Conservation (phyloP, 2,797 vertebrate species). For the Semaprochilodus insignis region DNA sequence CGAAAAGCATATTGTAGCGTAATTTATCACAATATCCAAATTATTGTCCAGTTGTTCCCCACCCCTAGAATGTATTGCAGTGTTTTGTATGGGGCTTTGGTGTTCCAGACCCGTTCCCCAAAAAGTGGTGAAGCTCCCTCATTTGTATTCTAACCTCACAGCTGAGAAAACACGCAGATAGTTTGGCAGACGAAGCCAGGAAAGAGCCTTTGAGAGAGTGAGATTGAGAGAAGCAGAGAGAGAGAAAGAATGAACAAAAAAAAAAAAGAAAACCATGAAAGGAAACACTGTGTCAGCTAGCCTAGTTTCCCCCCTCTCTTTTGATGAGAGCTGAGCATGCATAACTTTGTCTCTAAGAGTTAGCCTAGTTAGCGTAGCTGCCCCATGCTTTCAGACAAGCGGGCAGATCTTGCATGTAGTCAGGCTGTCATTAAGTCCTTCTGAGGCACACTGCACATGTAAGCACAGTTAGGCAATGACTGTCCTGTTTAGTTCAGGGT, state of each 20-base stretch:
- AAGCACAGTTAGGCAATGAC: not conserved
- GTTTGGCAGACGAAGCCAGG: conserved; percentile 72
- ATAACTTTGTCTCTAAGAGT: conserved; percentile 35
- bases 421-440: not conserved
- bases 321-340: conserved; percentile 67
- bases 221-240: conserved; percentile 30
- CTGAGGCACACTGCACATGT: conserved; percentile 3
- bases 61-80: not conserved
- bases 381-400: conserved; percentile 17
- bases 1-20: not conserved
- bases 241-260: conserved; percentile 37
- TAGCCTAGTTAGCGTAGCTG: conserved; percentile 18
- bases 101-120: not conserved
- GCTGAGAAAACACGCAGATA: conserved; percentile 76
- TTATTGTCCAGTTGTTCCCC: not conserved
- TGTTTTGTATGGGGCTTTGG: not conserved
- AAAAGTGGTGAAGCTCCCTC: conserved; percentile 22
- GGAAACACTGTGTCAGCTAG: conserved; percentile 71
- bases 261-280: conserved; percentile 66
- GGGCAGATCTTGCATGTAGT: not conserved
- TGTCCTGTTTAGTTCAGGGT: not conserved
- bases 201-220: conserved; percentile 29
- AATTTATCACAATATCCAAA: not conserved
- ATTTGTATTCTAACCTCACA: conserved; percentile 76
- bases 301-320: conserved; percentile 8